Evolutionary conservation across 2,113 vertebrate genomes (phyloP).

Genomic region (Laticauda colubrina): DNA sequence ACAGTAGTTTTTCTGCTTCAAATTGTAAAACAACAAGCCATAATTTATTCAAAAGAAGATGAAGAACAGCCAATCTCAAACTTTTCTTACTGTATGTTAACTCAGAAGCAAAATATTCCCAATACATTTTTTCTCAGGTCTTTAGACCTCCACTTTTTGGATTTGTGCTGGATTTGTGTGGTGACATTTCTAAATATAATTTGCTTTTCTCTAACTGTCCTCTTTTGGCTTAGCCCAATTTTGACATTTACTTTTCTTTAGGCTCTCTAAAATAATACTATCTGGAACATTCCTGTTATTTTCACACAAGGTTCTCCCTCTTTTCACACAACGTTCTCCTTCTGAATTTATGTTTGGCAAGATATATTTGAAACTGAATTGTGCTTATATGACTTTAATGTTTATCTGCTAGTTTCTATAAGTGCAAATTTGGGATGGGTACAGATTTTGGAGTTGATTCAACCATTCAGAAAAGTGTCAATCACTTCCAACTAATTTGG

Average conservation of each 20-base stretch:
- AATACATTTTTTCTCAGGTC: neutral
- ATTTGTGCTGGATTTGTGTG: neutral
- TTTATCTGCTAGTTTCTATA: neutral
- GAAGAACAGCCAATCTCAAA: neutral
- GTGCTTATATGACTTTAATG: neutral
- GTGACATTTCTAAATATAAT: neutral
- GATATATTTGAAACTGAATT: neutral
- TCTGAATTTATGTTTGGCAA: conserved; percentile 8
- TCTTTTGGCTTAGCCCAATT: neutral
- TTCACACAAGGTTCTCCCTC: neutral
- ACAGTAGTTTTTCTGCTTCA: neutral
- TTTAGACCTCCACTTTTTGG: neutral
- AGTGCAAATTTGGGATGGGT: neutral
- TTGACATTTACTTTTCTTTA: conserved; percentile 1
- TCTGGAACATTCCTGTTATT: conserved; percentile 12
- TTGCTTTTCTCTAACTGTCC: neutral
- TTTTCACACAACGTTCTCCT: neutral
- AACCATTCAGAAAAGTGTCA: neutral
- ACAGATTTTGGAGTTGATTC: neutral
- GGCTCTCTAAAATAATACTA: neutral
- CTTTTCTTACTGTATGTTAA: neutral
- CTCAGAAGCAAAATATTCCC: neutral
- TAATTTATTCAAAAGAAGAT: neutral
- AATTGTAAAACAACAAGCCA: neutral
- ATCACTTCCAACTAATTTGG: neutral